Conservation (phyloP, 1,140 invertebrate species). For the Dermatophagoides farinae region DNA sequence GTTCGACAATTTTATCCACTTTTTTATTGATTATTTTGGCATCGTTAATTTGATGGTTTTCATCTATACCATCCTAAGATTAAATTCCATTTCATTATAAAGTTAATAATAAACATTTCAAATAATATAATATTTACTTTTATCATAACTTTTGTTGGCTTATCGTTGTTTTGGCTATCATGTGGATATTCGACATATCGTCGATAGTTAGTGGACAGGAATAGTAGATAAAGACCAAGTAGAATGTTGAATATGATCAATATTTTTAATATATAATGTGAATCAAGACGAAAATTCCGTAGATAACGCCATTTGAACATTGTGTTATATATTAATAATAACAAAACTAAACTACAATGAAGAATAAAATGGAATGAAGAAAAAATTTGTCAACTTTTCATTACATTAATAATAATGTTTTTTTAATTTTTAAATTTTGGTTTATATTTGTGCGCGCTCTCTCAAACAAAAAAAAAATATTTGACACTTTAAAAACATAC, state of each 20-base stretch:
- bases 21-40: too few species aligned
- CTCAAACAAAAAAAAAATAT: too few species aligned
- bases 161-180: not conserved
- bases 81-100: too few species aligned
- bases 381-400: not conserved
- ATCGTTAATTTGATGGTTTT: too few species aligned
- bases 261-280: constrained; percentile 15
- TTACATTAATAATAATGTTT: too few species aligned
- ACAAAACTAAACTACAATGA: not conserved
- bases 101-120: too few species aligned
- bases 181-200: constrained; percentile 9
- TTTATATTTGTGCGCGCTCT: not conserved
- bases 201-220: constrained; percentile 12
- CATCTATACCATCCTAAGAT: too few species aligned
- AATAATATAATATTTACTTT: too few species aligned
- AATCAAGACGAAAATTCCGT: constrained; percentile 12
- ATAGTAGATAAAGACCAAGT: constrained; percentile 19
- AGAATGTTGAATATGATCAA: constrained; percentile 20
- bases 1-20: too few species aligned
- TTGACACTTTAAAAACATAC: too few species aligned
- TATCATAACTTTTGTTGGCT: not conserved
- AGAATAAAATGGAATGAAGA: not conserved
- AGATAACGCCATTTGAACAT: not conserved
- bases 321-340: not conserved
- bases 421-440: not conserved